A percentile compares a stretch with the other conserved stretches of the same genome.
phyloP scores from a whole-genome alignment of 2,113 vertebrate genomes.

The Carlito syrichta region DNA sequence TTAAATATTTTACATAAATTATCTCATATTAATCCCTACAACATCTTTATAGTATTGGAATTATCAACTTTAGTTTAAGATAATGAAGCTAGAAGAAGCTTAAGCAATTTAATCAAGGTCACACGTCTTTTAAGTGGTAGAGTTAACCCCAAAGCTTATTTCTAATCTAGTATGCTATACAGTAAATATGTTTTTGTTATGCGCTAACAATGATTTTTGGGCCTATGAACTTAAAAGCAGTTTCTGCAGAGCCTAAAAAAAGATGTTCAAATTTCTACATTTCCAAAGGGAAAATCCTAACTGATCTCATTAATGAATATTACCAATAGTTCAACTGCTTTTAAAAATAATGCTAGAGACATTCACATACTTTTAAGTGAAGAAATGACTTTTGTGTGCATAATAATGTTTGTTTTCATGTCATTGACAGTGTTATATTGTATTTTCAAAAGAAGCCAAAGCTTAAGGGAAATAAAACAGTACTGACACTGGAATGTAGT shows the following conservation, averaged over 20 bases:
- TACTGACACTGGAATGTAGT: background rate
- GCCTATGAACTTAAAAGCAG: background rate
- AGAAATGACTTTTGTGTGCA: background rate
- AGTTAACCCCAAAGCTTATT: background rate
- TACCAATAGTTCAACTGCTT: background rate
- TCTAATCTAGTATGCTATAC: background rate
- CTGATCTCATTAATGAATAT: background rate
- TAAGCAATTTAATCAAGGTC: background rate
- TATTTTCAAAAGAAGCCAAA: background rate
- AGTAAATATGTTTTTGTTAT: background rate
- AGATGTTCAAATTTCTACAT: background rate
- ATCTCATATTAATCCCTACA: background rate
- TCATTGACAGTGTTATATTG: background rate
- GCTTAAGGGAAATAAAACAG: background rate
- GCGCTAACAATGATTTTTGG: background rate
- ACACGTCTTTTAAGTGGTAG: background rate
- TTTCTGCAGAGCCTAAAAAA: background rate
- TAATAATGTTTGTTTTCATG: background rate
- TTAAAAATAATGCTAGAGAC: background rate
- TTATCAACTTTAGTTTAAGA: background rate
- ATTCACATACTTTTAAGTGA: background rate
- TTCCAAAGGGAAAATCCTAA: background rate
- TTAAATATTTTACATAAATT: conserved; percentile 16
- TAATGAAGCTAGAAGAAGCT: background rate
- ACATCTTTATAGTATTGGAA: background rate